Percentiles rank a stretch among this genome's conserved stretches.
phyloP scores from a whole-genome alignment of 2,888 invertebrate species.

The Thumatha senex region DNA sequence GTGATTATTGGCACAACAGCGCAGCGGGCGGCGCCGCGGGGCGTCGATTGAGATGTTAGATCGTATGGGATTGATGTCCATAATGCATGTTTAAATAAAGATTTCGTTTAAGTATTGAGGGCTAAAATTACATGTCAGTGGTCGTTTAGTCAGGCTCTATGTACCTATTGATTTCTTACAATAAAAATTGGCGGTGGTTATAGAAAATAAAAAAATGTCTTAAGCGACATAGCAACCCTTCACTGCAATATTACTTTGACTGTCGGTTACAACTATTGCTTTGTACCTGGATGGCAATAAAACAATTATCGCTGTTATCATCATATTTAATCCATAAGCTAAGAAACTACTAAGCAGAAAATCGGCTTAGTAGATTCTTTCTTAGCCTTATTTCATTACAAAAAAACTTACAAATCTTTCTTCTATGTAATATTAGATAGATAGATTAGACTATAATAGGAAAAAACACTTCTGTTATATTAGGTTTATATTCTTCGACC shows the following conservation, averaged over 20 bases:
- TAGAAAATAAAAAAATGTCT: not conserved
- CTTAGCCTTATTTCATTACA: too few relatives aligned
- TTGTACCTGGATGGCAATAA: not conserved
- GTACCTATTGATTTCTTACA: not conserved
- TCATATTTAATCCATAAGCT: too few relatives aligned
- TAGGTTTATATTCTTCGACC: too few relatives aligned
- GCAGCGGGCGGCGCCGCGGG: constrained; percentile 47
- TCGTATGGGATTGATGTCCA: constrained; percentile 9
- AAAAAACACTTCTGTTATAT: too few relatives aligned
- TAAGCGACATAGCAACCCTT: too few relatives aligned
- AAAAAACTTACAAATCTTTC: too few relatives aligned
- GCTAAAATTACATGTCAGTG: constrained; percentile 8
- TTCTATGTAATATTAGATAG: too few relatives aligned
- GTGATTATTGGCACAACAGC: constrained; percentile 40
- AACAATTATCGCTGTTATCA: too few relatives aligned
- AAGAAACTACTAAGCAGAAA: too few relatives aligned
- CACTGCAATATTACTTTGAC: too few relatives aligned
- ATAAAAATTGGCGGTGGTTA: not conserved
- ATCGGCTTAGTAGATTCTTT: too few relatives aligned
- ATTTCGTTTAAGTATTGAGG: constrained; percentile 9
- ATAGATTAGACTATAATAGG: too few relatives aligned
- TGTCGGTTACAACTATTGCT: not conserved
- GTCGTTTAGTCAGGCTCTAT: constrained; percentile 5
- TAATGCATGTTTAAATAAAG: constrained; percentile 14
- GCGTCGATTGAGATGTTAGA: constrained; percentile 43